Evolutionary conservation across 37 sponge, comb jelly and placozoan species (phyloP).

Genomic region (Ephydatia muelleri): DNA sequence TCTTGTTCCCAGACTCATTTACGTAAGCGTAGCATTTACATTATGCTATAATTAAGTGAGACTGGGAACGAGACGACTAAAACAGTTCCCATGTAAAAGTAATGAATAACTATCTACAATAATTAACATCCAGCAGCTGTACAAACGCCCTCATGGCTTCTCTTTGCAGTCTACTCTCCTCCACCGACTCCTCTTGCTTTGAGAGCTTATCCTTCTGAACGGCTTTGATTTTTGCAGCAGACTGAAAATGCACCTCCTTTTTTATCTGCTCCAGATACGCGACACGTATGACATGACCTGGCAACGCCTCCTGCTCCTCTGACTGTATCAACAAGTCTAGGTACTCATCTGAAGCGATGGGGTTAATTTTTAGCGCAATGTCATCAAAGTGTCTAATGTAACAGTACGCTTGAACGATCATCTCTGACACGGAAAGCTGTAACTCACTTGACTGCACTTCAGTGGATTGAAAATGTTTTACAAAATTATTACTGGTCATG

Average conservation of each 20-base stretch:
- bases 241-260: not conserved
- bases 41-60: too few species aligned
- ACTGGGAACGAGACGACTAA: too few species aligned
- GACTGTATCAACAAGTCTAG: conserved; percentile 55
- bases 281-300: conserved; percentile 18
- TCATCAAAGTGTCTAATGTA: conserved; percentile 16
- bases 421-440: not conserved
- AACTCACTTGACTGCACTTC: not conserved
- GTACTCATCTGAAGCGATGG: conserved; percentile 35
- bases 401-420: conserved; percentile 10
- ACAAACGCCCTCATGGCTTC: too few species aligned
- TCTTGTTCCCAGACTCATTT: too few species aligned
- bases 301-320: conserved; percentile 28
- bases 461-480: not conserved
- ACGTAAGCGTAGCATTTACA: too few species aligned
- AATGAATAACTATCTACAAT: too few species aligned
- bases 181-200: not conserved
- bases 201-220: not conserved
- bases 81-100: too few species aligned
- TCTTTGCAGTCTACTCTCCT: not conserved
- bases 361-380: conserved; percentile 45
- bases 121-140: too few species aligned
- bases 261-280: not conserved
- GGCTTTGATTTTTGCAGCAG: not conserved
- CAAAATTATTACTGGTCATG: conserved; percentile 14